Evolutionary conservation across 2,113 vertebrate species (phyloP), one percentile per base, ranked within the genome.

Genomic region (Sminthopsis crassicaudata): DNA sequence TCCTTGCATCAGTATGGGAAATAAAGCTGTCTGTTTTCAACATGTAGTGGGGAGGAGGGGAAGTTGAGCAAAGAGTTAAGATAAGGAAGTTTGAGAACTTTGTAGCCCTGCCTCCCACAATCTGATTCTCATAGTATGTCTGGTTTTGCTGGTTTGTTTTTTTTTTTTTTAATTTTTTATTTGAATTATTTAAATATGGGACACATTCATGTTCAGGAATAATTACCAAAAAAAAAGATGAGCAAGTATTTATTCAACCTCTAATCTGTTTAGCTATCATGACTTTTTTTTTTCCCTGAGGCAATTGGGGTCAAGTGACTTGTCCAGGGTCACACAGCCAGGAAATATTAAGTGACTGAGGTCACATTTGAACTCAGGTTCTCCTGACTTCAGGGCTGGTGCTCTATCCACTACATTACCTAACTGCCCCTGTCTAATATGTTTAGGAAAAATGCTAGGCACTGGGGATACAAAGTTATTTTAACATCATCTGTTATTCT

Each of bases 11-110:
- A 9, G 27, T 27, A 1, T 8, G 52, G 50, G 57, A 36, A 42
- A 24, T 23, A 11, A 42, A 84, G 67, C 67, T 3, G 10, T 12
- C 14, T 9, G 3, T 23, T 42, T 55, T 53, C 30, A 51, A 42
- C 16, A 0, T 0, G 0, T 50, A 8, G 1, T 16, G 19, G 8
- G n/a, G 0, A 3, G 5, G 4, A n/a, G 27, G 22, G 36, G 24
- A 11, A 50, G 7, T 6, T 53, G 89, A 36, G 50, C 46, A 24
- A 14, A 53, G 76, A 0, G 12, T 14, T 42, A 52, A 46, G 26
- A 10, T 3, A 22, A 24, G 51, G 84, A 53, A 48, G n/a, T 22
- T n/a, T 55, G 22, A 0, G 90, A 48, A 25, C 0, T 2, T 50
- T 42, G 4, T 0, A 48, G 26, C 84, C 48, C 76, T 22, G 8